Percentiles rank a stretch among this genome's conserved stretches.
These are phyloP conservation scores for Stegophylla sp. DNA, from an alignment of 2,888 invertebrate genomes.

Conservation along the genomic window DNA sequence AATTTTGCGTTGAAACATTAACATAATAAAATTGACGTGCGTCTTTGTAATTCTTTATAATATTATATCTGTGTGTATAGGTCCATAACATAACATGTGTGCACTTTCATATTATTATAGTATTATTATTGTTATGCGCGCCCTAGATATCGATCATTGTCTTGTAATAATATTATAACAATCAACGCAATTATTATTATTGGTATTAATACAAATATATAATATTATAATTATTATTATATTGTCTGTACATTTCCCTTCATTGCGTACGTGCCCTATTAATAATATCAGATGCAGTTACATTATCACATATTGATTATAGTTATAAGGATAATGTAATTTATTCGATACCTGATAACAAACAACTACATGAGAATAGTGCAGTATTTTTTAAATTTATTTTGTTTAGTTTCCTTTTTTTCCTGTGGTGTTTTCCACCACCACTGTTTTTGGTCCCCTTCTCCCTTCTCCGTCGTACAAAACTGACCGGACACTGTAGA, in stretches of 20 bases:
- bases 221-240: slow-evolving; percentile 12
- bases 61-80: background rate
- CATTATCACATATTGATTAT: background rate
- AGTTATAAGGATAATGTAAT: slow-evolving; percentile 11
- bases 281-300: background rate
- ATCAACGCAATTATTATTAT: slow-evolving; percentile 12
- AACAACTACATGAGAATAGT: too few species aligned
- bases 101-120: slow-evolving; percentile 36
- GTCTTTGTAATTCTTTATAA: background rate
- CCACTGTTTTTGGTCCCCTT: background rate
- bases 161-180: slow-evolving; percentile 40
- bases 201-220: slow-evolving; percentile 6
- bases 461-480: background rate
- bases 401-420: background rate
- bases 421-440: background rate
- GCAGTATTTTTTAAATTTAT: background rate
- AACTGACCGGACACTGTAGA: background rate
- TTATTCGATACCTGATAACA: background rate
- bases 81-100: background rate
- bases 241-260: slow-evolving; percentile 12
- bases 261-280: background rate
- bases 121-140: slow-evolving; percentile 26
- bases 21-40: slow-evolving; percentile 24
- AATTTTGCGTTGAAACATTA: slow-evolving; percentile 34
- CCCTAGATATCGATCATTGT: slow-evolving; percentile 47